Base-by-base conservation (phyloP, 1,140 invertebrate genomes). In the Hormaphis cornu region DNA sequence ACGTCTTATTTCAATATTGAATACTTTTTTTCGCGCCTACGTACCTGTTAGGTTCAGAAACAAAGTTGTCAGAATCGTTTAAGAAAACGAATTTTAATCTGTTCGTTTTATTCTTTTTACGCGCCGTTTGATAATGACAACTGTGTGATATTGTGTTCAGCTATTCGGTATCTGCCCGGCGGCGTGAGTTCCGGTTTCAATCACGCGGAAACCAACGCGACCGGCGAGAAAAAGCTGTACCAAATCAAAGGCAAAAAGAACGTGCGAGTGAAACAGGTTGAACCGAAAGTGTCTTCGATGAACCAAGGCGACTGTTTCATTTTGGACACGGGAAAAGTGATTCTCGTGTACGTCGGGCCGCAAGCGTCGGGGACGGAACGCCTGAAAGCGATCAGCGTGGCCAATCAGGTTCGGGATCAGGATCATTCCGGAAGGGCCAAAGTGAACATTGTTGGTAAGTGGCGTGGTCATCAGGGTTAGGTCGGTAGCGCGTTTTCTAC, bases 221-320 rank as follows among this genome's bases (percentile, higher is more conserved):
- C 82, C 22, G 75, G 75, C 44, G 83, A 86, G 71, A 89, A 88
- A 74, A 82, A 87, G 70, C 80, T 95, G 16, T 89, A 93, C 80
- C 89, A 93, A 74, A 87, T 95, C 40, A 95, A 95, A 78, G 93
- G 93, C 59, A 93, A 93, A 75, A 84, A 85, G 70, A 91, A 93
- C 76, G 86, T 94, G 54, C 82, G 91, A 50, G 87, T 93, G 8
- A 81, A 33, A 10, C 77, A 90, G 84, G 89, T 93, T 53, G 83
- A 86, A 63, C 83, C 89, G 14, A 81, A 81, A 12, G 85, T 91
- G 46, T 82, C 84, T 1, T 87, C 88, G 0, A 89, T 95, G 87
- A 95, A 95, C 80, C 86, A 88, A 77, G 91, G 91, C 1, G 93
- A 95, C 76, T 90, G 88, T 73, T 96, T 93, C 79, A 90, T 95